Conservation (phyloP, 1,140 invertebrate species). For the Sycophila sp. region DNA sequence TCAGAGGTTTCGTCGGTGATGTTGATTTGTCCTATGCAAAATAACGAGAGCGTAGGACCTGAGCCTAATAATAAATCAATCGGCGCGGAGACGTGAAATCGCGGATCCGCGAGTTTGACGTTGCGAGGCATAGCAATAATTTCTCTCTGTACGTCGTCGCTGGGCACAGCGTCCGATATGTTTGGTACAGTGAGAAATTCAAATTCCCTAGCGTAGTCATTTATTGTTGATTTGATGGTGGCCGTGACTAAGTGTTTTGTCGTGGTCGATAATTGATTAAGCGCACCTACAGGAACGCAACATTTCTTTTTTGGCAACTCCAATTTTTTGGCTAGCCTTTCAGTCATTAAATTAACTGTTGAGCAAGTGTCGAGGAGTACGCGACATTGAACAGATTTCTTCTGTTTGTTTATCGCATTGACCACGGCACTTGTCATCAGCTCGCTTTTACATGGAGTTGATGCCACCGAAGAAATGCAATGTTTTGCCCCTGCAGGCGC, state of each 20-base stretch:
- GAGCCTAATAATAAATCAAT: neutral
- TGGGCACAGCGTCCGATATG: neutral
- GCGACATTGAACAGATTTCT: neutral
- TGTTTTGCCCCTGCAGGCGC: neutral
- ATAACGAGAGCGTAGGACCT: neutral
- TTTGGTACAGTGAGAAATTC: neutral
- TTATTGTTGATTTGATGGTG: neutral
- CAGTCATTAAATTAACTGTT: neutral
- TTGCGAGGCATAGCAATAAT: neutral
- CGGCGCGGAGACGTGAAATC: neutral
- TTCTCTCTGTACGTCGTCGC: neutral
- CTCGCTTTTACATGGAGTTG: neutral
- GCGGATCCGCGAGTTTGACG: neutral
- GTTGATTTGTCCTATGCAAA: neutral
- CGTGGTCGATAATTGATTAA: neutral
- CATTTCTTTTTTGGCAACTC: neutral
- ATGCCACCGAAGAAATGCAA: neutral
- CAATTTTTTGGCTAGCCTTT: neutral
- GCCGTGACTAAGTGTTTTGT: neutral
- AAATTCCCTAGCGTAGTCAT: neutral
- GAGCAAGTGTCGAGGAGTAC: neutral
- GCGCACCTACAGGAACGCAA: neutral
- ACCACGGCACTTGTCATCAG: neutral
- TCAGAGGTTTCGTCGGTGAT: neutral
- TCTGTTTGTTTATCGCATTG: neutral